These are phyloP conservation scores for Blastobasis lacticolella DNA, from an alignment of 2,888 invertebrate species.

Conservation along the genomic window DNA sequence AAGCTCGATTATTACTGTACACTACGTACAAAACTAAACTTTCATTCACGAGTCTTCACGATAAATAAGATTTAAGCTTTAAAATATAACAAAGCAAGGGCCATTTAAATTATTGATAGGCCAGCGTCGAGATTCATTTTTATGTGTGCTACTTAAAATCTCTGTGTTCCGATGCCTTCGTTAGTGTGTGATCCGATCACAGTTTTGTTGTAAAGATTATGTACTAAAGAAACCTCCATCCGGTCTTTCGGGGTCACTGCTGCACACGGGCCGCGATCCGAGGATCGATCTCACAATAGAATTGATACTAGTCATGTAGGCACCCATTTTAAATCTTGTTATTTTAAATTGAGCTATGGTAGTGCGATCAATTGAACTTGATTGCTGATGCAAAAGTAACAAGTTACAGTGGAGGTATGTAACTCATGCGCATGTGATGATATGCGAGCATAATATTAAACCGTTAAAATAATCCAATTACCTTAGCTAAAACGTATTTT, in stretches of 20 bases:
- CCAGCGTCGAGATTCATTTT: slow-evolving; percentile 33
- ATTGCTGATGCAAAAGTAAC: no score
- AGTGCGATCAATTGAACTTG: no score
- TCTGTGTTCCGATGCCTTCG: slow-evolving; percentile 54
- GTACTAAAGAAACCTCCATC: slow-evolving; percentile 66
- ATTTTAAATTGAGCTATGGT: no score
- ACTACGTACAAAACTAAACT: no score
- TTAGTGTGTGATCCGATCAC: slow-evolving; percentile 65
- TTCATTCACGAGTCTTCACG: no score
- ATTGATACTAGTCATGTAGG: not conserved
- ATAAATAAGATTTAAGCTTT: no score
- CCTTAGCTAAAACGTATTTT: no score
- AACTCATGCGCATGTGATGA: no score
- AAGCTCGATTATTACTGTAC: no score
- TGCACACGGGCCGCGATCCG: slow-evolving; percentile 28
- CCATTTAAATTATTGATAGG: slow-evolving; percentile 32
- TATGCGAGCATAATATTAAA: no score
- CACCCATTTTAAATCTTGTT: not conserved
- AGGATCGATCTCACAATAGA: slow-evolving; percentile 11
- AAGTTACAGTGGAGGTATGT: no score
- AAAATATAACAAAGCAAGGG: slow-evolving; percentile 11
- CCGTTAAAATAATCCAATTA: no score
- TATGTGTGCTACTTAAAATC: slow-evolving; percentile 56
- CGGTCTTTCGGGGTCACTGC: slow-evolving; percentile 46
- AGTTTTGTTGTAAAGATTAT: slow-evolving; percentile 73